Percentiles rank a stretch among this genome's conserved stretches.
Conservation (phyloP, 2,797 vertebrate genomes). For the Spatula versicolor region DNA sequence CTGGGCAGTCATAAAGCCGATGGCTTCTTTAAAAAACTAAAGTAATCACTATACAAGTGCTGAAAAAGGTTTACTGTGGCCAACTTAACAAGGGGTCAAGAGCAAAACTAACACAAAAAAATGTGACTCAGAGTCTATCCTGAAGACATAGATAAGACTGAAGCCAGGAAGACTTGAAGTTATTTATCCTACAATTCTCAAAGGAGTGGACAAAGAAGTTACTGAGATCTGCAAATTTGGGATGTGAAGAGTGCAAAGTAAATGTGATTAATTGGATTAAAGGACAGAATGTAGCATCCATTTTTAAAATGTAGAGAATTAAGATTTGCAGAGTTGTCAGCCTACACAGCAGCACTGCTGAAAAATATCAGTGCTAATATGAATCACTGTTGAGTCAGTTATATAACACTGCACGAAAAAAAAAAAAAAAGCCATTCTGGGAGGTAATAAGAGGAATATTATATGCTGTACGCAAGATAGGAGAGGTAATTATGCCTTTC, state of each 20-base stretch:
- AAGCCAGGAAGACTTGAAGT: neutral
- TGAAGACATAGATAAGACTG: neutral
- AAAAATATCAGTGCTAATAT: slow-evolving; percentile 15
- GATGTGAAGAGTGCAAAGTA: neutral
- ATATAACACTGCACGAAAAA: neutral
- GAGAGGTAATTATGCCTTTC: neutral
- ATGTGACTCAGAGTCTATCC: neutral
- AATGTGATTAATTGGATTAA: neutral
- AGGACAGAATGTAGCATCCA: neutral
- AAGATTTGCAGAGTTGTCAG: neutral
- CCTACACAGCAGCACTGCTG: slow-evolving; percentile 26
- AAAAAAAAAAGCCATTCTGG: neutral
- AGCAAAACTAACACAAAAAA: neutral
- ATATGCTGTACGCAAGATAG: neutral
- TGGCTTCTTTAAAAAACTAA: neutral
- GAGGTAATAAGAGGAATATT: neutral
- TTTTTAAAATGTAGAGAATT: neutral
- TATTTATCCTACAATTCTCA: neutral
- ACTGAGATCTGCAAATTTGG: neutral
- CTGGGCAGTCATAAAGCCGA: neutral
- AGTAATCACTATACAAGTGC: neutral
- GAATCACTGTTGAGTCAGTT: slow-evolving; percentile 38
- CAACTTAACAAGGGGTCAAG: neutral
- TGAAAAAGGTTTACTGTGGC: neutral
- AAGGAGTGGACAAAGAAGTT: neutral